Evolutionary conservation across 2,888 invertebrate genomes (phyloP).

Genomic region (Parochlus steinenii): DNA sequence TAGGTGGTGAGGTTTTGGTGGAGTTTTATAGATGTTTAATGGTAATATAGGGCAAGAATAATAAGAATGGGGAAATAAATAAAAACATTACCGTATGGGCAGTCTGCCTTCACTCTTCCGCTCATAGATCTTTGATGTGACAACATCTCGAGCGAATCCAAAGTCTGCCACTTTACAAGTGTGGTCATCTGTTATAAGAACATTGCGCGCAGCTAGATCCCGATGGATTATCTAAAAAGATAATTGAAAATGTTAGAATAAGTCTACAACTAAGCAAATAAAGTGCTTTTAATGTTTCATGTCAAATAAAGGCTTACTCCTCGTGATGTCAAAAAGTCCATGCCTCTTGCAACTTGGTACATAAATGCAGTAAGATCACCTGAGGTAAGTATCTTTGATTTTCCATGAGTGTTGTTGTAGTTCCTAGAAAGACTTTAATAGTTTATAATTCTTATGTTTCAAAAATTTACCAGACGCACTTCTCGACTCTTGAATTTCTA

Average conservation of each 20-base stretch:
- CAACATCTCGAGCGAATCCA: conserved; percentile 80
- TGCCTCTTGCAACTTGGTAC: conserved; percentile 78
- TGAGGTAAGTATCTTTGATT: conserved; percentile 63
- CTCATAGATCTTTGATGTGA: conserved; percentile 76
- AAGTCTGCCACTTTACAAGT: conserved; percentile 89
- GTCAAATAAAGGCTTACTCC: conserved; percentile 42
- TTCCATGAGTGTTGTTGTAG: conserved; percentile 28
- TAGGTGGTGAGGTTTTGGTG: background rate
- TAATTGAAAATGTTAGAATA: background rate
- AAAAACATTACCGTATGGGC: conserved; percentile 40
- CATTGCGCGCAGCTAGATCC: conserved; percentile 77
- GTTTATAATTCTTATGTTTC: background rate
- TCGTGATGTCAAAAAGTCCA: conserved; percentile 70
- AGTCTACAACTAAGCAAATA: background rate
- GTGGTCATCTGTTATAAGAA: conserved; percentile 72
- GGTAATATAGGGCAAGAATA: background rate
- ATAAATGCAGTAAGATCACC: conserved; percentile 79
- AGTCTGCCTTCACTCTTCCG: conserved; percentile 68
- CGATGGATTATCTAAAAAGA: conserved; percentile 61
- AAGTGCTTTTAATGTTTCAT: no score
- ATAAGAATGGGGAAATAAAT: background rate
- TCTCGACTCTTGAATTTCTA: conserved; percentile 64
- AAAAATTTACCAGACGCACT: background rate
- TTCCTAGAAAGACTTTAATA: no score
- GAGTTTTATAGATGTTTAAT: background rate